These are phyloP conservation scores for Omphaloscelis lunosa DNA, from an alignment of 2,888 invertebrate species.

Conservation along the genomic window DNA sequence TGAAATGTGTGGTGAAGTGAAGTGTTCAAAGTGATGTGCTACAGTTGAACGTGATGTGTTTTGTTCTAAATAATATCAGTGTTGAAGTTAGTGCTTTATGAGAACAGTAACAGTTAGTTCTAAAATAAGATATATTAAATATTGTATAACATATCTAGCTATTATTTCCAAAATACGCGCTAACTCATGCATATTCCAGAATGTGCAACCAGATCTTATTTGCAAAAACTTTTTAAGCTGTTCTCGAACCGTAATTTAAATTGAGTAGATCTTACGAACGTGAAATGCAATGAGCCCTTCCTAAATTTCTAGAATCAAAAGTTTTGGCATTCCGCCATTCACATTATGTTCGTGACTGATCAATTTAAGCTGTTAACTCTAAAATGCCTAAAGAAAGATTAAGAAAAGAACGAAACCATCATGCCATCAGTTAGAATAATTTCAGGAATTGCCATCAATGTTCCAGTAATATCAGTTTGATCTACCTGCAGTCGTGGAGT, in stretches of 20 bases:
- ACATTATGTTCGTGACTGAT: background rate
- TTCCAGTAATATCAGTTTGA: background rate
- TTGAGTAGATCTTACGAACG: no score
- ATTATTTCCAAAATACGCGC: background rate
- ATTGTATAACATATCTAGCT: background rate
- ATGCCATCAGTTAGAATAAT: background rate
- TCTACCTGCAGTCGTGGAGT: background rate
- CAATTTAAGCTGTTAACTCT: background rate
- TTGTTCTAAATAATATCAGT: background rate
- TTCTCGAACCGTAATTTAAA: background rate
- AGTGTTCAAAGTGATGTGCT: conserved; percentile 1
- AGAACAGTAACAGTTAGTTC: background rate
- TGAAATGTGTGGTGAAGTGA: background rate
- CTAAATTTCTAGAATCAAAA: background rate
- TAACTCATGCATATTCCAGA: background rate
- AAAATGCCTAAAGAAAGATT: background rate
- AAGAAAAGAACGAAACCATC: no score
- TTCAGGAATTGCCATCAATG: background rate
- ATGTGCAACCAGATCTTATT: background rate
- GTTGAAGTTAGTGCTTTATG: background rate
- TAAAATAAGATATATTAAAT: background rate
- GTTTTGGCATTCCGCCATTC: background rate
- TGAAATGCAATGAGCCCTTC: background rate
- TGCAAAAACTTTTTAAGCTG: background rate
- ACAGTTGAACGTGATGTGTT: conserved; percentile 6